Evolutionary conservation across 1,140 invertebrate genomes (phyloP).

Genomic region (Colletes gigas): DNA sequence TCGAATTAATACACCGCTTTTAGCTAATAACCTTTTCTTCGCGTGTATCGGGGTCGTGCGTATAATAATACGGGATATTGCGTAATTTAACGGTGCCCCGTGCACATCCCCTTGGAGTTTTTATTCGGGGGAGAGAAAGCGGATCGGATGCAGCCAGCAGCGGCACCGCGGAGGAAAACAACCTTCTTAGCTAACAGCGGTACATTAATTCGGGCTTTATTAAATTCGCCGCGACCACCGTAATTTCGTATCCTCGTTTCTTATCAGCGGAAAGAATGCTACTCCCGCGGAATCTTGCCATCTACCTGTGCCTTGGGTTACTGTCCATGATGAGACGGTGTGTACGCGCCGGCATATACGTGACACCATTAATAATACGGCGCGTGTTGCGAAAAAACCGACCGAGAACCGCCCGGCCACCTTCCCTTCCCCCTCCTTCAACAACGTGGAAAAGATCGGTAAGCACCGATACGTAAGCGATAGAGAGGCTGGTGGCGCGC

Average conservation of each 20-base stretch:
- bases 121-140: slow-evolving; percentile 8
- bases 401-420: not conserved
- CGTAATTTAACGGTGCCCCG: slow-evolving; percentile 30
- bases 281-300: slow-evolving; percentile 52
- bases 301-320: slow-evolving; percentile 62
- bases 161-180: not conserved
- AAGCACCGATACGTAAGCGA: slow-evolving; percentile 4
- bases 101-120: not conserved
- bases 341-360: slow-evolving; percentile 53
- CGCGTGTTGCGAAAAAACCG: slow-evolving; percentile 44
- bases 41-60: slow-evolving; percentile 22
- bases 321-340: slow-evolving; percentile 67
- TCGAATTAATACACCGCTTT: slow-evolving; percentile 39
- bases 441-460: slow-evolving; percentile 19
- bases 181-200: slow-evolving; percentile 33
- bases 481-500: slow-evolving; percentile 7
- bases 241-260: slow-evolving; percentile 48
- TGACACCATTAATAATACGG: slow-evolving; percentile 66
- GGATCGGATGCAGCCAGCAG: not conserved
- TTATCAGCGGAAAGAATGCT: slow-evolving; percentile 56
- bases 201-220: slow-evolving; percentile 43
- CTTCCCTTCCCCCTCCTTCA: not conserved
- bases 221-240: slow-evolving; percentile 45
- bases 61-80: slow-evolving; percentile 25
- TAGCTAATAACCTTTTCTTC: slow-evolving; percentile 24